Evolutionary conservation across 2,113 vertebrate species (phyloP).

Genomic region (Istiophorus platypterus): DNA sequence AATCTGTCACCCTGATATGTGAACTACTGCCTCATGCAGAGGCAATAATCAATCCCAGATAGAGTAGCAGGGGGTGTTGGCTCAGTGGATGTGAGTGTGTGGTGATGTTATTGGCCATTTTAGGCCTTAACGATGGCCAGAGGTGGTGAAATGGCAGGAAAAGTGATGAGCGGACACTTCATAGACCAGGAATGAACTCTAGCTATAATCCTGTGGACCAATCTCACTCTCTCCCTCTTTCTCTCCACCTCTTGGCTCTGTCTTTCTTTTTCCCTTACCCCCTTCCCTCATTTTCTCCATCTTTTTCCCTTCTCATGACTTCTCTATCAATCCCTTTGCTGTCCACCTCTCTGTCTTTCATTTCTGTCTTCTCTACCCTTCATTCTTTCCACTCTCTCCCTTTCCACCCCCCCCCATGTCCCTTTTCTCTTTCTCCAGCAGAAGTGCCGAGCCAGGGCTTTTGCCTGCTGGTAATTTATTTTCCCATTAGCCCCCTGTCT

Average conservation of each 20-base stretch:
- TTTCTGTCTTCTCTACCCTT: conserved; percentile 51
- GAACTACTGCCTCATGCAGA: conserved; percentile 48
- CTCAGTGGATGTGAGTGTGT: conserved; percentile 32
- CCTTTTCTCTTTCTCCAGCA: conserved; percentile 64
- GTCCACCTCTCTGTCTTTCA: conserved; percentile 65
- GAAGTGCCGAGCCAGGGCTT: conserved; percentile 83
- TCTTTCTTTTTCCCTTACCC: conserved; percentile 44
- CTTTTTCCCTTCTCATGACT: conserved; percentile 47
- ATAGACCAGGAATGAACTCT: conserved; percentile 71
- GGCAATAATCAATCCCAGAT: conserved; percentile 70
- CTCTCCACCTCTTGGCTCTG: neutral
- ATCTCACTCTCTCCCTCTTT: conserved; percentile 33
- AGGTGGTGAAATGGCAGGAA: conserved; percentile 74
- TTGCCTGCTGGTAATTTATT: conserved; percentile 84
- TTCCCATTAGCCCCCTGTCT: conserved; percentile 84
- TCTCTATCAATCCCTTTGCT: conserved; percentile 33
- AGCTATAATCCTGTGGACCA: conserved; percentile 75
- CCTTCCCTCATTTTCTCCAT: conserved; percentile 50
- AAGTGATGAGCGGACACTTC: conserved; percentile 80
- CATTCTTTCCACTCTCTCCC: conserved; percentile 56
- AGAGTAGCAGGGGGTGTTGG: conserved; percentile 35
- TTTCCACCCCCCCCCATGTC: conserved; percentile 33
- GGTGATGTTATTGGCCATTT: conserved; percentile 70
- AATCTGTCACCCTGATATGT: conserved; percentile 60
- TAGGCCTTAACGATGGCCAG: conserved; percentile 66